Conservation (phyloP, 2,888 invertebrate genomes). For the Cacoxenus indagator region DNA sequence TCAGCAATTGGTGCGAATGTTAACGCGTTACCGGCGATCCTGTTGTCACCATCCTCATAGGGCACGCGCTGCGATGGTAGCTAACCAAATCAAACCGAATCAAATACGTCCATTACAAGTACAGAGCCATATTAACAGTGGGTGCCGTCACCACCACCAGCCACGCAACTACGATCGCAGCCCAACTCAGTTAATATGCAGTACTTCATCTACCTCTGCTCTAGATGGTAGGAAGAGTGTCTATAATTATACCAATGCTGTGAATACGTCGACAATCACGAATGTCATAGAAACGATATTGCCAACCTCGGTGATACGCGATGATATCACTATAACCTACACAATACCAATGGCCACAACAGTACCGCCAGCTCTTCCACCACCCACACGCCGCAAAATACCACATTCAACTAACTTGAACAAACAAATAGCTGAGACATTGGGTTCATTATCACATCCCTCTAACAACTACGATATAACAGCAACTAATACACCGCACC, state of each 20-base stretch:
- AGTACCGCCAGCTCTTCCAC: conserved; percentile 71
- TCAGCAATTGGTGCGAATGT: conserved; percentile 68
- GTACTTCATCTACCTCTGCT: conserved; percentile 38
- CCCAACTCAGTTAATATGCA: conserved; percentile 40
- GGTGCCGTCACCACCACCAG: conserved; percentile 39
- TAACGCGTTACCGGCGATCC: conserved; percentile 68
- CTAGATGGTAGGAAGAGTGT: conserved; percentile 51
- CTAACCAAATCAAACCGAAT: conserved; percentile 67
- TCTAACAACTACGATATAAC: conserved; percentile 44
- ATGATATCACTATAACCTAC: conserved; percentile 63
- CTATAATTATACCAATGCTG: too few species aligned
- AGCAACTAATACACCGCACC: conserved; percentile 39
- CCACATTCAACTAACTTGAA: conserved; percentile 72
- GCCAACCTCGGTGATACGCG: conserved; percentile 68
- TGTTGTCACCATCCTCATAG: conserved; percentile 57
- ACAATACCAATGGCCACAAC: conserved; percentile 52
- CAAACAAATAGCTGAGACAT: conserved; percentile 73
- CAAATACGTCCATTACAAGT: conserved; percentile 69
- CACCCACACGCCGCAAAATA: conserved; percentile 72
- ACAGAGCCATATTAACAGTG: conserved; percentile 40
- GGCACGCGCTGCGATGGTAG: conserved; percentile 27
- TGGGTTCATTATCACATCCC: conserved; percentile 71
- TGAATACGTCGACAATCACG: conserved; percentile 13
- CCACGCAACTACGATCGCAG: conserved; percentile 44
- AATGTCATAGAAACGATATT: conserved; percentile 62